Evolutionary conservation across 1,140 invertebrate species (phyloP).

Genomic region (Lordiphosa stackelbergi): DNA sequence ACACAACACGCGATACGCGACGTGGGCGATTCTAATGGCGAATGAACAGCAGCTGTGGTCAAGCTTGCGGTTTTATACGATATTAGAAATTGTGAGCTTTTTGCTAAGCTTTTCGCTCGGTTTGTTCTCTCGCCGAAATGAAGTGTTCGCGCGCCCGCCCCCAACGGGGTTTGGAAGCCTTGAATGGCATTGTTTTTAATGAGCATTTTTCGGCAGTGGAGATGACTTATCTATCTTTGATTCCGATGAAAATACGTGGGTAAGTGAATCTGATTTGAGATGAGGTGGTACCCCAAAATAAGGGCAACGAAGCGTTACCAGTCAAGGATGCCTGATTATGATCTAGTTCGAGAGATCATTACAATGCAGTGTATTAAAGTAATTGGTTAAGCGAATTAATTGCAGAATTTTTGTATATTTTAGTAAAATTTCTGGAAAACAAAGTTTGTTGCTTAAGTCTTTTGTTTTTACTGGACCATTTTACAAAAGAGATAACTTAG

Average conservation of each 20-base stretch:
- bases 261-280: constrained; percentile 21
- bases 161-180: constrained; percentile 34
- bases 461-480: constrained; percentile 34
- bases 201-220: constrained; percentile 58
- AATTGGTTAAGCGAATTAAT: too few species aligned
- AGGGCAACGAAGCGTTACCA: constrained; percentile 41
- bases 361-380: too few species aligned
- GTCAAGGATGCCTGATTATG: background rate
- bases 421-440: too few species aligned
- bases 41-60: constrained; percentile 64
- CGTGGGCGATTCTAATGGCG: constrained; percentile 63
- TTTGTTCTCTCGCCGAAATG: constrained; percentile 23
- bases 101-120: constrained; percentile 34
- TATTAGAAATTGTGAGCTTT: constrained; percentile 48
- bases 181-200: constrained; percentile 50
- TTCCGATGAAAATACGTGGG: constrained; percentile 65
- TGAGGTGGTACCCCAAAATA: constrained; percentile 13
- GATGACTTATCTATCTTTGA: constrained; percentile 50
- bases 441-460: constrained; percentile 67
- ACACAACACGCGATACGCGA: constrained; percentile 36
- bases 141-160: background rate
- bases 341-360: too few species aligned
- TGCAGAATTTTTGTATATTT: too few species aligned
- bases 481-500: too few species aligned
- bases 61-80: constrained; percentile 73